Evolutionary conservation across 2,797 vertebrate genomes (phyloP), one percentile per base, ranked within the genome.

Genomic region (Lithobates sylvaticus): DNA sequence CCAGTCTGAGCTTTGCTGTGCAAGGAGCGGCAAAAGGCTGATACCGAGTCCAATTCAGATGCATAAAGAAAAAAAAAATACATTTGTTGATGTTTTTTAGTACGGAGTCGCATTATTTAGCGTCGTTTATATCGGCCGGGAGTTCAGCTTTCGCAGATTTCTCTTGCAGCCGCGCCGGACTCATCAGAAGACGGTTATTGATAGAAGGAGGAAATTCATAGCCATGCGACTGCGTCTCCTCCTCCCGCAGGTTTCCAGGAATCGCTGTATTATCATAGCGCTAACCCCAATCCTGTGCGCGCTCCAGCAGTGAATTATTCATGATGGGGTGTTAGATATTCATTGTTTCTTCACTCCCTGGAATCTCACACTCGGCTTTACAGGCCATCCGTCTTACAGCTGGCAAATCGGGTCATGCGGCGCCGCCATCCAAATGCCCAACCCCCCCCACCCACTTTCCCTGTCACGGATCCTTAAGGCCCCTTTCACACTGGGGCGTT

Each of bases 291-390:
- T 77, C 76, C 12, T 39, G 18, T 18, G 21, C 18, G 32, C 39
- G 36, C 54, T 32, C 47, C 58, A n/a, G 6, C 54, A 15, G 73
- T 76, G 73, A 76, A 76, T 76, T 76, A 76, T 76, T 76, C 76
- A 65, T 77, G 76, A 65, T 77, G 75, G 50, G 34, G 34, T 65
- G 76, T 42, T 78, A 39, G 58, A 78, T 78, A 67, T 78, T 78
- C 36, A 78, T 68, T 6, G 74, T 27, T 76, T 76, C 58, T 34
- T 15, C 47, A 54, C 27, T 76, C 29, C 29, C 74, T 76, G 74
- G 47, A 76, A 15, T 76, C 58, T 76, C 50, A 58, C 74, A 61
- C 27, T 23, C 29, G 10, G 16, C 47, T 61, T 76, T 36, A 23
- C 16, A 76, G 74, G 50, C 29, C 18, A 50, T 58, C 27, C 34